phyloP scores from a whole-genome alignment of 2,113 vertebrate species.

The Chloroceryle aenea region DNA sequence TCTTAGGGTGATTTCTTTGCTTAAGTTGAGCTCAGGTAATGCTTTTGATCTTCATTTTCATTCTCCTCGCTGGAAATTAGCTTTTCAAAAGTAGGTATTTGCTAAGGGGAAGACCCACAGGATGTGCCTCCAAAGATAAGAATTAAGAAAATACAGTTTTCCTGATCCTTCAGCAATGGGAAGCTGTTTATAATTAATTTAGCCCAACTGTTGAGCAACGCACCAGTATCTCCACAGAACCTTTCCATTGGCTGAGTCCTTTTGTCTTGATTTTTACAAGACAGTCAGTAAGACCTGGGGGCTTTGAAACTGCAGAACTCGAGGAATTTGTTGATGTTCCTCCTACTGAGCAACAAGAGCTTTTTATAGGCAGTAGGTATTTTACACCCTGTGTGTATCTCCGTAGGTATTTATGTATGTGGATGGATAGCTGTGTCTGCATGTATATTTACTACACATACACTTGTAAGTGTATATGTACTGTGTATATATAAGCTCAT shows the following conservation, averaged over 20 bases:
- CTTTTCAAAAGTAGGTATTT: neutral
- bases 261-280: neutral
- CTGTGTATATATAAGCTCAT: fast-evolving
- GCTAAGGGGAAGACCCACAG: neutral
- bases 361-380: neutral
- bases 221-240: neutral
- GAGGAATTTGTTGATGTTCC: neutral
- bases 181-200: neutral
- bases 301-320: neutral
- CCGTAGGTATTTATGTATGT: neutral
- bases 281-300: neutral
- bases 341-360: neutral
- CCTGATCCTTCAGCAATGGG: neutral
- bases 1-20: constrained; percentile 17
- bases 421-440: neutral
- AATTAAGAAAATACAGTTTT: neutral
- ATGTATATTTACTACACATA: neutral
- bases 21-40: constrained; percentile 53
- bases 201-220: neutral
- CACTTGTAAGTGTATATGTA: neutral
- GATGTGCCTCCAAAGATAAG: neutral
- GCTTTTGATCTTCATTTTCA: constrained; percentile 41
- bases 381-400: neutral
- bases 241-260: neutral
- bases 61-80: constrained; percentile 32